Conservation (phyloP, 2,888 invertebrate species). For the Drosophila atripex region DNA sequence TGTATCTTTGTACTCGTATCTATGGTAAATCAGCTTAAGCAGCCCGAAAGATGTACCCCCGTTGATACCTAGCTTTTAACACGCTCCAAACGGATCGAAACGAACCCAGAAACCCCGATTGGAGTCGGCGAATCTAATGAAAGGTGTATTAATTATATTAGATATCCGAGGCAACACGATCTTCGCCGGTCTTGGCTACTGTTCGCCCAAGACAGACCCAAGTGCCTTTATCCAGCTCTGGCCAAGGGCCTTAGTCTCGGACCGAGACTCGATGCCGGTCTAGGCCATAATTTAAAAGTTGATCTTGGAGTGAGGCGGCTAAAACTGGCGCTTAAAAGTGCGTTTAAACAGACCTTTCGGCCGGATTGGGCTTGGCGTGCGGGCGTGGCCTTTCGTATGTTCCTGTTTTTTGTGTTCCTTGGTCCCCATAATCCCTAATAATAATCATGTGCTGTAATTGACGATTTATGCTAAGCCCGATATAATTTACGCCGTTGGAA, state of each 20-base stretch:
- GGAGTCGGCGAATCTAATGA: constrained; percentile 49
- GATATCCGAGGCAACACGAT: constrained; percentile 67
- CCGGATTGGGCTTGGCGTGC: constrained; percentile 79
- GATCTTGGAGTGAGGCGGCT: constrained; percentile 37
- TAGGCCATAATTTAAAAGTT: constrained; percentile 67
- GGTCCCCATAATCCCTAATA: constrained; percentile 74
- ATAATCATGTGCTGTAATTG: constrained; percentile 79
- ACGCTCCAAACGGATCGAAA: constrained; percentile 1
- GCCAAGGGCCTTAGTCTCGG: constrained; percentile 19
- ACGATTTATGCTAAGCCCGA: constrained; percentile 77
- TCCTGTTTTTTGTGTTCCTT: constrained; percentile 20
- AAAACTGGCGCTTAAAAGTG: constrained; percentile 76
- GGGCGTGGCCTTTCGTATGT: constrained; percentile 63
- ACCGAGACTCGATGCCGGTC: constrained; percentile 8
- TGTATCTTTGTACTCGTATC: constrained; percentile 34
- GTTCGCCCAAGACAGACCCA: constrained; percentile 14
- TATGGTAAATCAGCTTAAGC: constrained; percentile 73
- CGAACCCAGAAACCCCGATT: constrained; percentile 14
- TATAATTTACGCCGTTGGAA: constrained; percentile 76
- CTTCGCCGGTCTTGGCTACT: constrained; percentile 52
- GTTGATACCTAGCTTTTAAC: constrained; percentile 51
- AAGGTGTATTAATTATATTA: constrained; percentile 72
- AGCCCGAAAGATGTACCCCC: constrained; percentile 21
- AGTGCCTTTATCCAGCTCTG: constrained; percentile 1
- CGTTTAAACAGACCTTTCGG: constrained; percentile 61